These are phyloP conservation scores for Netelia fuscicornis DNA, from an alignment of 2,888 invertebrate genomes.

Conservation along the genomic window DNA sequence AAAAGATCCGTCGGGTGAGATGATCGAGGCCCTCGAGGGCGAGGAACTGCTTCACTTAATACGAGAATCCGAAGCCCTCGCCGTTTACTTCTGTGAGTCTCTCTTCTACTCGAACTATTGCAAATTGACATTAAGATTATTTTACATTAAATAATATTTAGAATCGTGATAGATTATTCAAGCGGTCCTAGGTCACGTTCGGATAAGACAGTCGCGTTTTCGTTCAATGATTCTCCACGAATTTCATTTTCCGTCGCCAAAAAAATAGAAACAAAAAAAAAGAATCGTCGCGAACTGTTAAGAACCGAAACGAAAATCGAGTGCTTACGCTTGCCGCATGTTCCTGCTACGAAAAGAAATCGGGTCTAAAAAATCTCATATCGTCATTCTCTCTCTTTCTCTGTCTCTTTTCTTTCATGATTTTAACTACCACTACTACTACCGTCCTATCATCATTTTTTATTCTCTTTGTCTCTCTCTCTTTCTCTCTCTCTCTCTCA, in stretches of 20 bases:
- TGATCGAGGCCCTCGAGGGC: slow-evolving; percentile 95
- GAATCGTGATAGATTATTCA: slow-evolving; percentile 9
- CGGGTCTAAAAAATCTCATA: slow-evolving; percentile 41
- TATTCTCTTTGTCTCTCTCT: slow-evolving; percentile 39
- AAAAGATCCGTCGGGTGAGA: slow-evolving; percentile 96
- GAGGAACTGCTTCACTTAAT: slow-evolving; percentile 91
- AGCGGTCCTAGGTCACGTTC: slow-evolving; percentile 37
- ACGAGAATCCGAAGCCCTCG: slow-evolving; percentile 92
- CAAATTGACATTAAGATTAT: background rate
- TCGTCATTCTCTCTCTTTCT: slow-evolving; percentile 43
- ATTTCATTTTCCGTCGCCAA: background rate
- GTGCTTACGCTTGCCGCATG: slow-evolving; percentile 69
- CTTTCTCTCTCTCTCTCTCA: slow-evolving; percentile 32
- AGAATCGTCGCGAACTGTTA: slow-evolving; percentile 34
- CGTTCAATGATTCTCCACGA: slow-evolving; percentile 12
- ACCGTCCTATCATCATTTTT: background rate
- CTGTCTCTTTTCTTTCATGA: slow-evolving; percentile 12
- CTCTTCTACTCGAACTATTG: too few relatives aligned
- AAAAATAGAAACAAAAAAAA: slow-evolving; percentile 14
- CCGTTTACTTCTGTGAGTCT: slow-evolving; percentile 96
- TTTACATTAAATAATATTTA: background rate
- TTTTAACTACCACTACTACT: slow-evolving; percentile 15
- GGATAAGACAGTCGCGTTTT: slow-evolving; percentile 37
- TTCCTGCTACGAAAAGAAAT: slow-evolving; percentile 54
- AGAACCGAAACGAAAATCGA: slow-evolving; percentile 41